Evolutionary conservation across 2,113 vertebrate genomes (phyloP), one percentile per base, ranked within the genome.

Genomic region (Engystomops pustulosus): DNA sequence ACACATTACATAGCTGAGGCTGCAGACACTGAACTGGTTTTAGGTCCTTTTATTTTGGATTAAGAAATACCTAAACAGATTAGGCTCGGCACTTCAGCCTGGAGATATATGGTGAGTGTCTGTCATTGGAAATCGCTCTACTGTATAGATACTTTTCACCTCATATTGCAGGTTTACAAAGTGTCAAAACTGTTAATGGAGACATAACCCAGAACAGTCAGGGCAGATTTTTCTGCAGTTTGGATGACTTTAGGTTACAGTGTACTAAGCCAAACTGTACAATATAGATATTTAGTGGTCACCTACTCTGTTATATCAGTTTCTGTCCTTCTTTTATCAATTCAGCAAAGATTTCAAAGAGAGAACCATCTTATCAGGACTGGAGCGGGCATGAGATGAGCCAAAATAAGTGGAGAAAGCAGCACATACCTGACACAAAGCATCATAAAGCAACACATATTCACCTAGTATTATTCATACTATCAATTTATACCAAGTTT

Each of bases 121-220:
- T 78, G 75, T 78, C 76, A 78, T 41, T 78, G 76, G 1, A 76
- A 49, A n/a, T 10, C 47, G 55, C 32, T 76, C 20, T 60, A 41
- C 18, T 58, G 30, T 58, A 34, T 58, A 25, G 11, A 44, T 78
- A 38, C 76, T 41, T 15, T 76, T 76, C 47, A 76, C 47, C 49
- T 76, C 17, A n/a, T 51, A 51, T 30, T 34, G 15, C 32, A 27
- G 41, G 15, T 44, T 75, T 76, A 53, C 18, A 76, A 32, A 32
- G 47, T 76, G 45, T 76, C 72, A 76, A 76, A 76, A 34, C 30
- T 20, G 20, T 51, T 36, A 53, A 32, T 30, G 30, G 20, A 34
- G 72, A 76, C 18, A 53, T 76, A 55, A 55, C 72, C 49, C 47
- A 76, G 49, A 76, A 53, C n/a, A 34, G 17, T 23, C 25, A 49